Conservation (phyloP, 2,113 vertebrate species). For the Setophaga coronata region DNA sequence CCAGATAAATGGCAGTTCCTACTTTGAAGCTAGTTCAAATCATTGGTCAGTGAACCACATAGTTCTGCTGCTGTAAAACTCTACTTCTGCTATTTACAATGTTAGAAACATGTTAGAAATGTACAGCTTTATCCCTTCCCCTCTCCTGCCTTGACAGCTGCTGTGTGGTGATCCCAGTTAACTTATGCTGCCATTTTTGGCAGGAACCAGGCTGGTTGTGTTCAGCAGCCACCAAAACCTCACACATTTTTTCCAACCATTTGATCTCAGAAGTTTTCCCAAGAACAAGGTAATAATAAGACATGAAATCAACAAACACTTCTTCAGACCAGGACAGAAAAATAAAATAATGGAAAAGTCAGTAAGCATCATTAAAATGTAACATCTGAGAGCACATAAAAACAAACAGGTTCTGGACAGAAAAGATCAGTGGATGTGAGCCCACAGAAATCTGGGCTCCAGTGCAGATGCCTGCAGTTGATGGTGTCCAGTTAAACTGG, state of each 20-base stretch:
- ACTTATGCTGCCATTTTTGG: not conserved
- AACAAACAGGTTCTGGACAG: not conserved
- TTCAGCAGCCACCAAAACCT: not conserved
- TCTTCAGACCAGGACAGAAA: not conserved
- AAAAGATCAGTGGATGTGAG: not conserved
- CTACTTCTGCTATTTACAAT: not conserved
- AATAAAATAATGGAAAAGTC: not conserved
- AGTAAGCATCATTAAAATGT: not conserved
- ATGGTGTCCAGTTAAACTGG: not conserved
- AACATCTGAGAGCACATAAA: not conserved
- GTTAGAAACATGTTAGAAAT: not conserved
- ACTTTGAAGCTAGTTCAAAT: not conserved
- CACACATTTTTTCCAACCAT: not conserved
- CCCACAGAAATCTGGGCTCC: not conserved
- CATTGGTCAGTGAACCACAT: slow-evolving; percentile 9
- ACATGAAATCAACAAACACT: not conserved
- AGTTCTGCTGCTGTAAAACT: slow-evolving; percentile 36
- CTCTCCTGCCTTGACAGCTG: slow-evolving; percentile 6
- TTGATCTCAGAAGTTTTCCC: not conserved
- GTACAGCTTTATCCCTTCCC: not conserved
- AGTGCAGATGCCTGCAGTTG: not conserved
- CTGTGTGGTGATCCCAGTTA: not conserved
- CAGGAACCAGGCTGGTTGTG: not conserved
- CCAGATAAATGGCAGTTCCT: not conserved
- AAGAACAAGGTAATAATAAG: not conserved